phyloP scores from a whole-genome alignment of 2,113 vertebrate species.

The Sapajus apella region DNA sequence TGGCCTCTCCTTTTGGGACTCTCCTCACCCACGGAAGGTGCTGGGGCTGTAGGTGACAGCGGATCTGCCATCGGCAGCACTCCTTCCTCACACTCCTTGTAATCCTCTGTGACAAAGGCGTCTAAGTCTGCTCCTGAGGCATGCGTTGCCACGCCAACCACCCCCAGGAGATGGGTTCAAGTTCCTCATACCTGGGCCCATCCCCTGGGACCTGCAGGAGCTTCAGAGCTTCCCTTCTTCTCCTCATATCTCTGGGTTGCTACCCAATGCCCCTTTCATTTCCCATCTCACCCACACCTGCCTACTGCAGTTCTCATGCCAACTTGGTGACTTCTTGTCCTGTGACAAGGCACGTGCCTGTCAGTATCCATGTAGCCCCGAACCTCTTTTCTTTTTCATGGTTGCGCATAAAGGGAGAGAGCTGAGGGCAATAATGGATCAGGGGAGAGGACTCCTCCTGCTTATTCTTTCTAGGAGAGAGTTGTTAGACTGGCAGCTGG shows the following conservation, averaged over 20 bases:
- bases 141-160: constrained; percentile 48
- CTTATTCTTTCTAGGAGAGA: neutral
- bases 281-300: constrained; percentile 27
- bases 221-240: neutral
- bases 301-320: neutral
- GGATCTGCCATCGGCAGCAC: neutral
- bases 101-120: constrained; percentile 25
- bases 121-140: constrained; percentile 23
- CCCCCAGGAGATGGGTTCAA: constrained; percentile 38
- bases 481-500: neutral
- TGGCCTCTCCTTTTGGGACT: neutral
- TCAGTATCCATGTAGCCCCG: neutral
- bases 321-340: neutral
- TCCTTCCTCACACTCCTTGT: constrained; percentile 25
- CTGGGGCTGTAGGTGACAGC: neutral
- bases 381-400: neutral
- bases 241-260: neutral
- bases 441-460: neutral
- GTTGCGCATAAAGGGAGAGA: neutral
- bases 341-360: neutral
- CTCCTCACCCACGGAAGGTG: neutral
- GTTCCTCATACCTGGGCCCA: constrained; percentile 33
- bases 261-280: neutral
- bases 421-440: neutral
- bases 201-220: constrained; percentile 54